Conservation (phyloP, 2,797 vertebrate genomes). For the Apogon talboti region DNA sequence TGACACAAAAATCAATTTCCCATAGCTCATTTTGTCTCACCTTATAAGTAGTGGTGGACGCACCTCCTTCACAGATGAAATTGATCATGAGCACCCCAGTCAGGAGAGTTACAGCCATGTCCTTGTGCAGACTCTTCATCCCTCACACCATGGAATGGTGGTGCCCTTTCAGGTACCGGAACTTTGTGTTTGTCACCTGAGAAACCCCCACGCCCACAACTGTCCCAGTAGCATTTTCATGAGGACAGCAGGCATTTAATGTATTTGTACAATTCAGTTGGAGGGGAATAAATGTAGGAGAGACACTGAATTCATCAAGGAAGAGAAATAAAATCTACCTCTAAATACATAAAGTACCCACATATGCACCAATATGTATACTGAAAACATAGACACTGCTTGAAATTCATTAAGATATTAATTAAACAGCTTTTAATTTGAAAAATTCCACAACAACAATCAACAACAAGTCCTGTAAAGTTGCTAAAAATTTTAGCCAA, state of each 20-base stretch:
- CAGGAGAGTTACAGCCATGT: constrained; percentile 69
- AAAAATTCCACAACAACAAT: no score
- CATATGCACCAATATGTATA: no score
- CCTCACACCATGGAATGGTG: constrained; percentile 40
- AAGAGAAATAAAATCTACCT: no score
- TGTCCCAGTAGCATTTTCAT: constrained; percentile 15
- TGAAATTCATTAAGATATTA: no score
- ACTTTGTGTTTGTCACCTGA: constrained; percentile 64
- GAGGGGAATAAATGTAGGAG: background rate
- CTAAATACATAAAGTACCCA: no score
- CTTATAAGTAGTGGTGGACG: constrained; percentile 21
- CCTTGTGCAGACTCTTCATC: constrained; percentile 53
- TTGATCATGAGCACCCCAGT: constrained; percentile 65
- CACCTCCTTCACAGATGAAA: constrained; percentile 77
- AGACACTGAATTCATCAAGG: no score
- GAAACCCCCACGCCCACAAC: constrained; percentile 61
- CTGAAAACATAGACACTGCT: no score
- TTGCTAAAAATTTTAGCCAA: no score
- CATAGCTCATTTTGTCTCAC: constrained; percentile 10
- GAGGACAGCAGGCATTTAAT: constrained; percentile 15
- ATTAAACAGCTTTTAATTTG: no score
- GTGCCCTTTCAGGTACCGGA: constrained; percentile 31
- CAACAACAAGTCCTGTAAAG: no score
- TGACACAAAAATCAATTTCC: constrained; percentile 13
- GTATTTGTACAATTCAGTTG: constrained; percentile 7